Percentiles rank a stretch among this genome's conserved stretches.
Evolutionary conservation across 2,797 vertebrate genomes (phyloP).

Genomic region (Chelon labrosus): DNA sequence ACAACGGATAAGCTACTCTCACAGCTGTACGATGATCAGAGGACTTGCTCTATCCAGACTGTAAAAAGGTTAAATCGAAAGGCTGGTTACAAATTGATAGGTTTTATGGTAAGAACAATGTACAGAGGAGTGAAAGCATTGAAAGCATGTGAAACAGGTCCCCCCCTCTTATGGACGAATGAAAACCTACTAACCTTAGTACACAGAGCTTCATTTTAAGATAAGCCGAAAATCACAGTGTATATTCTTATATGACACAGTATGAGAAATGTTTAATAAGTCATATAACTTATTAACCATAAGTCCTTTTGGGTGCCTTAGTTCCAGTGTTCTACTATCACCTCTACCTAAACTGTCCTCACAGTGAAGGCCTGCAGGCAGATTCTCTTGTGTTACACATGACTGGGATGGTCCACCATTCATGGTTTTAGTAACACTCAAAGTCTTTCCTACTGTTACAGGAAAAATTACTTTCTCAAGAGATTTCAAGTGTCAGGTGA

Average conservation of each 20-base stretch:
- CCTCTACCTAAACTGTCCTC: too few relatives aligned
- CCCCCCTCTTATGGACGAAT: slow-evolving; percentile 5
- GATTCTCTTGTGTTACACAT: not conserved
- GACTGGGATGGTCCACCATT: not conserved
- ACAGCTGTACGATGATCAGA: not conserved
- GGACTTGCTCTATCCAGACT: not conserved
- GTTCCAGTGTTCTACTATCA: too few relatives aligned
- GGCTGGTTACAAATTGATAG: not conserved
- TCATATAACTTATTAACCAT: too few relatives aligned
- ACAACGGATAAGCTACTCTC: not conserved
- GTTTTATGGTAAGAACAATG: not conserved
- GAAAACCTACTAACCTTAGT: not conserved
- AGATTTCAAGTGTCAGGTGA: not conserved
- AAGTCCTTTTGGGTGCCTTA: too few relatives aligned
- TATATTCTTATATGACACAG: too few relatives aligned
- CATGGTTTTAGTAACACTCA: too few relatives aligned
- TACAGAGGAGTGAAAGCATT: not conserved
- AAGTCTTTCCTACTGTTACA: too few relatives aligned
- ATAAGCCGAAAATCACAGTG: too few relatives aligned
- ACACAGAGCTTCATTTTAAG: too few relatives aligned
- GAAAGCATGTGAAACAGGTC: not conserved
- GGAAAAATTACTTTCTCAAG: not conserved
- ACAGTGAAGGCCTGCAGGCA: too few relatives aligned
- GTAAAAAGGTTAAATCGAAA: not conserved
- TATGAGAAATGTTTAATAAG: too few relatives aligned